Evolutionary conservation across 2,113 vertebrate species (phyloP), one percentile per base, ranked within the genome.

Genomic region (Silurus asotus): DNA sequence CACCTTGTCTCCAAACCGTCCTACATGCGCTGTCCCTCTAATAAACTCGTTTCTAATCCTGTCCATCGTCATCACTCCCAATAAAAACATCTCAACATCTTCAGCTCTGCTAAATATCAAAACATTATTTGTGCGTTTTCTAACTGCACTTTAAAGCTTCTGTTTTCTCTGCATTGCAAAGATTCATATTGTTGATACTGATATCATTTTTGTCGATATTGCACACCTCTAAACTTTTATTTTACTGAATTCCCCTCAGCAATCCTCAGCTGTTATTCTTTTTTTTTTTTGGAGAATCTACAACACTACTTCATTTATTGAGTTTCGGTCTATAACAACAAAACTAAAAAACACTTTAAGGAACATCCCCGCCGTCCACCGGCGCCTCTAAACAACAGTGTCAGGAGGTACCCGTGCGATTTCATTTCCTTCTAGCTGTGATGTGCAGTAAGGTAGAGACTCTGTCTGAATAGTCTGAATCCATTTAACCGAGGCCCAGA

Each of bases 401-500:
- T 58, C 55, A 19, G n/a, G 49, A 58, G 76, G n/a, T 8, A 58
- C 19, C 25, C 25, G 1, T 59, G 76, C 25, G 58, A 23, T n/a
- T n/a, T 64, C 25, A 15, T 51, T n/a, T 23, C 62, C 6, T 8
- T 62, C 49, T 62, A 64, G 2, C 49, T 23, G 11, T 49, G 56
- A 58, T 58, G 55, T 58, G 5, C 17, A 11, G 6, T 79, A 5
- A 17, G 17, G 4, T 59, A 17, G 19, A 70, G 56, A 37, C 14
- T 49, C 51, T 19, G 2, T 37, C 53, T 23, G 55, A 62, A 23
- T 4, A 53, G 72, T 65, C 14, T 17, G 23, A 61, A 78, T 70
- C 9, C 37, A 70, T 78, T 83, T 59, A 77, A 61, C 64, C 37
- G 62, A 84, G 56, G 59, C 82, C 51, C 82, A 84, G 23, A 58